Conservation (phyloP, 2,797 vertebrate species). For the Sebastiscus albofasciatus region DNA sequence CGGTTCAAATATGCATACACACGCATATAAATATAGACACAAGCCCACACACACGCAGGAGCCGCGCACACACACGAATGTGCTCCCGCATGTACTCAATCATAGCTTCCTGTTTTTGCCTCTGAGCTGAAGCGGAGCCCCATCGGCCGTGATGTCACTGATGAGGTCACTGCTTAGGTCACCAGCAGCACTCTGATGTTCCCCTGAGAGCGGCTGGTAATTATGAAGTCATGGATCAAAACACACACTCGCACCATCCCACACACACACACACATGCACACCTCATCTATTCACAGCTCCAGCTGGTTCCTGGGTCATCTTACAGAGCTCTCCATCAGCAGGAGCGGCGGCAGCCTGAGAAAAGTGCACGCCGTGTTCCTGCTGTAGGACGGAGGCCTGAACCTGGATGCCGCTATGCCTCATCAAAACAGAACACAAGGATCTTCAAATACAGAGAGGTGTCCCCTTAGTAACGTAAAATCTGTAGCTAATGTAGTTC, state of each 20-base stretch:
- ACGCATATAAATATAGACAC: constrained; percentile 27
- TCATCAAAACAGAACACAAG: neutral
- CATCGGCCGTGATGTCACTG: constrained; percentile 76
- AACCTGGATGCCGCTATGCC: neutral
- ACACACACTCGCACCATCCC: constrained; percentile 18
- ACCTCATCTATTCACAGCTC: constrained; percentile 47
- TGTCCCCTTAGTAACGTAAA: neutral
- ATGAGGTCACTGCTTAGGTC: constrained; percentile 80
- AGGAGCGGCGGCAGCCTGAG: constrained; percentile 31
- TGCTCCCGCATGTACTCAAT: constrained; percentile 57
- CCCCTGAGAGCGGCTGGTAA: constrained; percentile 60
- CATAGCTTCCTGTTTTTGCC: constrained; percentile 73
- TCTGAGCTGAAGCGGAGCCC: constrained; percentile 42
- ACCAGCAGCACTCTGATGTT: constrained; percentile 65
- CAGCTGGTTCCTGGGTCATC: constrained; percentile 65
- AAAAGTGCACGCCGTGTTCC: neutral
- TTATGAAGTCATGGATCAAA: constrained; percentile 76
- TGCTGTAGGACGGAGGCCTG: neutral
- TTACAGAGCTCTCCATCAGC: constrained; percentile 43
- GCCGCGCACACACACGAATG: constrained; percentile 25
- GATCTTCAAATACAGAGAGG: neutral
- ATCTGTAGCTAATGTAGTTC: too few relatives aligned
- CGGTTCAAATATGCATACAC: constrained; percentile 39
- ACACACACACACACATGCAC: neutral
- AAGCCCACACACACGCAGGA: constrained; percentile 43